Conservation (phyloP, 2,113 vertebrate genomes). For the Mus musculus region DNA sequence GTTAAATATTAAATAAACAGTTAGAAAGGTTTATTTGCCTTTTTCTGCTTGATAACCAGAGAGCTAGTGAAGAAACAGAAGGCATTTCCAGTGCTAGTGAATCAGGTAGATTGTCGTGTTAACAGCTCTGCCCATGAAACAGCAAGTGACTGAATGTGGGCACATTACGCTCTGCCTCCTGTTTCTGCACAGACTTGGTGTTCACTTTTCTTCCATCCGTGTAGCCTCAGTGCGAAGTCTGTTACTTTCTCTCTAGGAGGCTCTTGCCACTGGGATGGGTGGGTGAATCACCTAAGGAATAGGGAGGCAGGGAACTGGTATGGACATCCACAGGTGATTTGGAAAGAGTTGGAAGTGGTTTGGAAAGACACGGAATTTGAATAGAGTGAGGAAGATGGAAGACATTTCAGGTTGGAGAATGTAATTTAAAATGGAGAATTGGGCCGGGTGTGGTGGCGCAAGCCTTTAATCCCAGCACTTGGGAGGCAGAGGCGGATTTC, state of each 20-base stretch:
- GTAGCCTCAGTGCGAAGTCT: not conserved
- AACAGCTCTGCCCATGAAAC: not conserved
- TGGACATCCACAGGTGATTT: not conserved
- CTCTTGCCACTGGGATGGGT: not conserved
- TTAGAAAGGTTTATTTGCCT: constrained; percentile 51
- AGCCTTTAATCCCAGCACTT: too few species aligned
- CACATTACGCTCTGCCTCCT: not conserved
- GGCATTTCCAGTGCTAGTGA: not conserved
- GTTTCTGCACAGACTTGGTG: not conserved
- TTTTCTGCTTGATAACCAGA: not conserved
- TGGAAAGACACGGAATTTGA: not conserved
- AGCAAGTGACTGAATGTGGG: not conserved
- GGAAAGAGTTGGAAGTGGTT: not conserved
- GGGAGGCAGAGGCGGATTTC: too few species aligned
- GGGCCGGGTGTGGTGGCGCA: too few species aligned
- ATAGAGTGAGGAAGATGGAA: not conserved
- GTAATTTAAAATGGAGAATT: not conserved
- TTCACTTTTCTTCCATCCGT: not conserved
- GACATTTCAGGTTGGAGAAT: not conserved
- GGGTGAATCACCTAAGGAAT: not conserved
- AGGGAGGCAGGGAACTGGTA: not conserved
- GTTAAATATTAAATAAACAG: constrained; percentile 57
- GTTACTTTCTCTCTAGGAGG: not conserved
- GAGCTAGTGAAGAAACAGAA: not conserved
- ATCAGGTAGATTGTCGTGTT: not conserved